Percentiles rank a stretch among this genome's conserved stretches.
Evolutionary conservation across 2,888 invertebrate species (phyloP).

Genomic region (Meteorus cinctellus): DNA sequence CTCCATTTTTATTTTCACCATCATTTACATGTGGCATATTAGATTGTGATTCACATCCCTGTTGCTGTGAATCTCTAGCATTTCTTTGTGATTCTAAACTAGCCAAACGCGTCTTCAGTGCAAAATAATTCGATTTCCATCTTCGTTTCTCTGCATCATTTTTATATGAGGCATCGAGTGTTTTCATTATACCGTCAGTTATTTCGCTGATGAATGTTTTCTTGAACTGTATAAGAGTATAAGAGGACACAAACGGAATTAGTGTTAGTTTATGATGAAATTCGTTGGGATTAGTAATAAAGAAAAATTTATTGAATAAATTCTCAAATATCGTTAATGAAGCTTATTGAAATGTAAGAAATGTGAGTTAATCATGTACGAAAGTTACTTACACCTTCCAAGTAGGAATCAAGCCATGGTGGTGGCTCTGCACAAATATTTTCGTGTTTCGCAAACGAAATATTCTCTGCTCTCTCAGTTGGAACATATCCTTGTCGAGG

Average conservation of each 20-base stretch:
- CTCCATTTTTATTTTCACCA: too few species aligned
- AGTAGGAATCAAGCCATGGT: slow-evolving; percentile 24
- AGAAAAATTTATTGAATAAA: background rate
- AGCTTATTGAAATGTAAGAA: background rate
- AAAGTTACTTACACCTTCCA: slow-evolving; percentile 13
- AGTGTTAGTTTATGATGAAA: background rate
- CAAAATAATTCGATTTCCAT: slow-evolving; percentile 18
- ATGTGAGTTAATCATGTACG: background rate
- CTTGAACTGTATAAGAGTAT: slow-evolving; percentile 25
- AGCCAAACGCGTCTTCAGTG: background rate
- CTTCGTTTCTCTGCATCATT: background rate
- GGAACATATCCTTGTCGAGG: background rate
- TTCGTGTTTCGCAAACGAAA: background rate
- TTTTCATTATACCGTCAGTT: background rate
- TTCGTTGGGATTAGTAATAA: too few species aligned
- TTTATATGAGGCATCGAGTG: background rate
- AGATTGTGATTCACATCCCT: background rate
- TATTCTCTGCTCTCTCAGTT: background rate
- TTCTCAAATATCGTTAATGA: background rate
- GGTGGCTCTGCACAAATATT: slow-evolving; percentile 17
- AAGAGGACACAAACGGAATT: background rate
- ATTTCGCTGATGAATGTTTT: slow-evolving; percentile 19
- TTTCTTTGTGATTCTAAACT: background rate
- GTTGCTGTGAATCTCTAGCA: background rate
- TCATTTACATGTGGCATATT: background rate